A percentile compares a stretch with the other conserved stretches of the same genome.
Conservation (phyloP, 2,113 vertebrate species). For the Panthera uncia region DNA sequence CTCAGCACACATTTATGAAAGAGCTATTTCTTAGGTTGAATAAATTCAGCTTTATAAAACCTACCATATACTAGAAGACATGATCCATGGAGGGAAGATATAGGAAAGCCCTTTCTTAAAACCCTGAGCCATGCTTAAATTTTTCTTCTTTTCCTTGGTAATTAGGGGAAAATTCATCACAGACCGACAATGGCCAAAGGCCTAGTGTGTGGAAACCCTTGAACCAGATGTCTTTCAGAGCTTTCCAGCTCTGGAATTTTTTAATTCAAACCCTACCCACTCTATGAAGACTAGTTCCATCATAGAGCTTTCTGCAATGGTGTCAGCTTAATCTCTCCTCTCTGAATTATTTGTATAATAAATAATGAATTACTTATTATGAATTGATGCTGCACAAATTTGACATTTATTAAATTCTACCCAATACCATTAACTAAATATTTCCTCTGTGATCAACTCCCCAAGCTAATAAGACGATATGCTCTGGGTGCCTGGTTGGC, state of each 20-base stretch:
- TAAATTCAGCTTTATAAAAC: not conserved
- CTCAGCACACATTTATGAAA: not conserved
- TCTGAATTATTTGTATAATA: conserved; percentile 42
- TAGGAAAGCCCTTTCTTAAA: not conserved
- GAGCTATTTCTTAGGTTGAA: not conserved
- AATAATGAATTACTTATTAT: not conserved
- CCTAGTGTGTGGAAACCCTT: not conserved
- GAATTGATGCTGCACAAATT: not conserved
- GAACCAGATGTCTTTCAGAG: not conserved
- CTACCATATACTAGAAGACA: not conserved
- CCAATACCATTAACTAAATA: not conserved
- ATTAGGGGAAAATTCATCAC: not conserved
- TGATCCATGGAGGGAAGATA: not conserved
- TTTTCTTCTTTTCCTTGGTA: not conserved
- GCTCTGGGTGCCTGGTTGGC: not conserved
- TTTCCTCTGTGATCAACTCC: not conserved
- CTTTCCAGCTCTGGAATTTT: not conserved
- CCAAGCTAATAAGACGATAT: not conserved
- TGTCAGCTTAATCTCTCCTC: not conserved
- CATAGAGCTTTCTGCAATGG: not conserved
- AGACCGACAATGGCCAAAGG: not conserved
- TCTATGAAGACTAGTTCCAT: not conserved
- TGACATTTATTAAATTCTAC: not conserved
- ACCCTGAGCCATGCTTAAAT: not conserved
- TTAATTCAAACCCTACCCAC: not conserved